These are phyloP conservation scores for Parasteatoda tepidariorum DNA, from an alignment of 1,140 invertebrate genomes.

Conservation along the genomic window DNA sequence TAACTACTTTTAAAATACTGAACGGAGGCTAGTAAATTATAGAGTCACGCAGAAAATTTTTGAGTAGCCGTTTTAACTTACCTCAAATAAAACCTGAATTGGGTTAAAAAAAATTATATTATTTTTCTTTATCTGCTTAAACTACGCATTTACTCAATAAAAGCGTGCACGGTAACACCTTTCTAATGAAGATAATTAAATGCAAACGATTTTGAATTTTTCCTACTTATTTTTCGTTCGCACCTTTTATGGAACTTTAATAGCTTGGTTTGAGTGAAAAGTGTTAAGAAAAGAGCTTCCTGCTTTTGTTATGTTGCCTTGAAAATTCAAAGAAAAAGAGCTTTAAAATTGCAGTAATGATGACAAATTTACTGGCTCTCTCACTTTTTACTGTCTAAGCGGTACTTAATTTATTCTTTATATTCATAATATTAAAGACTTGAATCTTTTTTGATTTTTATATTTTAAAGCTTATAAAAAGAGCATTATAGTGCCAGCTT, in stretches of 20 bases:
- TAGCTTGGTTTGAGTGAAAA: background rate
- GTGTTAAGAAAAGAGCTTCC: background rate
- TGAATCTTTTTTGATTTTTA: no score
- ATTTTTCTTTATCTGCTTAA: no score
- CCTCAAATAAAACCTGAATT: background rate
- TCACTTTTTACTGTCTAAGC: no score
- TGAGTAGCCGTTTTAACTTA: slow-evolving; percentile 3
- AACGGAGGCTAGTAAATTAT: background rate
- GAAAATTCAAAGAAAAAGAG: no score
- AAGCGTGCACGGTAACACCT: slow-evolving; percentile 47
- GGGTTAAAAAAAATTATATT: background rate
- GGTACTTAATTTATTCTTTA: no score
- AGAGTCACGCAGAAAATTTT: no score
- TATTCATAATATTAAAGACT: no score
- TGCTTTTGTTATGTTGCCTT: background rate
- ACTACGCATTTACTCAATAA: background rate
- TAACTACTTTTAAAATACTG: background rate
- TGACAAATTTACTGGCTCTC: no score
- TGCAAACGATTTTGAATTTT: slow-evolving; percentile 9
- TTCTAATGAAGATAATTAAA: slow-evolving; percentile 46
- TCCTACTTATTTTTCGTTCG: background rate
- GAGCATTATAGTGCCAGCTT: no score
- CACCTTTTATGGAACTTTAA: background rate
- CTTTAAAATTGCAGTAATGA: no score
- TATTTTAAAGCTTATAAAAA: no score